Evolutionary conservation across 1,140 invertebrate genomes (phyloP).

Genomic region (Drosophila miranda): DNA sequence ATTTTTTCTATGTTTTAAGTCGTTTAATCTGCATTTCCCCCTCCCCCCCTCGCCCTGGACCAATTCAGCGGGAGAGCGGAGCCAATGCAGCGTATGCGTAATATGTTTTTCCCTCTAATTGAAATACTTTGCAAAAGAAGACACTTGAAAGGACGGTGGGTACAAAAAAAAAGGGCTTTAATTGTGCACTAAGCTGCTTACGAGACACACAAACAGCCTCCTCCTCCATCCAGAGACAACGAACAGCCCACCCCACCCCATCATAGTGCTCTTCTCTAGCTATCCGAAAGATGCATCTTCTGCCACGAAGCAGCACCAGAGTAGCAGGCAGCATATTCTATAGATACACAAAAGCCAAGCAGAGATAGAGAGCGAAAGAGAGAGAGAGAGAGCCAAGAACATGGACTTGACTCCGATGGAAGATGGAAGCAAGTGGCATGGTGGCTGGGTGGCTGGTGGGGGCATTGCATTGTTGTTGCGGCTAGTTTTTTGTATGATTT

Average conservation of each 20-base stretch:
- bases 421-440: conserved; percentile 19
- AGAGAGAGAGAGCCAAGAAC: conserved; percentile 34
- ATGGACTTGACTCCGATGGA: conserved; percentile 55
- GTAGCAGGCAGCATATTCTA: conserved; percentile 41
- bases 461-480: conserved; percentile 47
- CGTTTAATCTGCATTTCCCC: neutral
- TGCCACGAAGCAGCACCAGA: conserved; percentile 4
- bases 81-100: conserved; percentile 46
- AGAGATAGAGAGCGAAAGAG: no score
- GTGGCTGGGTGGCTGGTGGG: neutral
- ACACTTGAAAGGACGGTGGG: conserved; percentile 13
- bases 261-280: conserved; percentile 8
- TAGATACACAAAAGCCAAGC: conserved; percentile 44
- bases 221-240: neutral
- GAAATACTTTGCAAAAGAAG: conserved; percentile 43
- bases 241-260: no score
- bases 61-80: neutral
- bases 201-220: conserved; percentile 6
- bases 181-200: conserved; percentile 55
- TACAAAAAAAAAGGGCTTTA: conserved; percentile 28
- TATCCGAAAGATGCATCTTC: conserved; percentile 20
- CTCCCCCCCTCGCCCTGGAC: no score
- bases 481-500: conserved; percentile 35
- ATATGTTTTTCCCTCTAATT: conserved; percentile 42
- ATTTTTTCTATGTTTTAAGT: conserved; percentile 3